These are phyloP conservation scores for Morpho helenor DNA, from an alignment of 2,888 invertebrate genomes.

Conservation along the genomic window DNA sequence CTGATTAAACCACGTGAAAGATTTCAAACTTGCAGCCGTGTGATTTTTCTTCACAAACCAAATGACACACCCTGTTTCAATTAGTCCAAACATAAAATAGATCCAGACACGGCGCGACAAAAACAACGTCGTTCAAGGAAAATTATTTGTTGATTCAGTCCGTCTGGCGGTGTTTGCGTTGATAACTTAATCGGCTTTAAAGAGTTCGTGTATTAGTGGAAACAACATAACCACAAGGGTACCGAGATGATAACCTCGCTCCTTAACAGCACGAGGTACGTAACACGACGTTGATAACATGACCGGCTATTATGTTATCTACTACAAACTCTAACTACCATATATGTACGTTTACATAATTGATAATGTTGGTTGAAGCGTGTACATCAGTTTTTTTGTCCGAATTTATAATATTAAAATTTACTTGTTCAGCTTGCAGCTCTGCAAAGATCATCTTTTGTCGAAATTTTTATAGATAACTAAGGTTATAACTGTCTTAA, in stretches of 20 bases:
- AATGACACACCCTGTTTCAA: slow-evolving; percentile 1
- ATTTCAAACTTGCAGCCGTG: slow-evolving; percentile 23
- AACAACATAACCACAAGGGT: slow-evolving; percentile 13
- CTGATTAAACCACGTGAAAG: slow-evolving; percentile 53
- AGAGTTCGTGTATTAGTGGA: slow-evolving; percentile 17
- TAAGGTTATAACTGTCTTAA: no score
- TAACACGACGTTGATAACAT: slow-evolving; percentile 20
- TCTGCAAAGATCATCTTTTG: no score
- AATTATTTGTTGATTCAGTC: slow-evolving; percentile 11
- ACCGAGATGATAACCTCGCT: slow-evolving; percentile 25
- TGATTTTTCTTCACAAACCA: slow-evolving; percentile 26
- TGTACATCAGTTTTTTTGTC: neutral
- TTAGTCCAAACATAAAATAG: slow-evolving; percentile 11
- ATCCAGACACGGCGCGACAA: slow-evolving; percentile 7
- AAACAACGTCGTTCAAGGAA: slow-evolving; percentile 11
- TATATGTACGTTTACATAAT: slow-evolving; percentile 18
- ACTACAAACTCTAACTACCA: slow-evolving; percentile 17
- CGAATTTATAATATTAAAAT: no score
- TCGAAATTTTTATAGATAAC: no score
- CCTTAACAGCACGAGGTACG: slow-evolving; percentile 23
- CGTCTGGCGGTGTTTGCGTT: slow-evolving; percentile 11
- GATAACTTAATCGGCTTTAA: slow-evolving; percentile 21
- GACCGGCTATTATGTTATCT: slow-evolving; percentile 23
- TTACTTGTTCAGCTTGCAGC: no score
- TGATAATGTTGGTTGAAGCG: slow-evolving; percentile 4